Percentiles rank a stretch among this genome's conserved stretches.
Evolutionary conservation across 2,797 vertebrate genomes (phyloP).

Genomic region (Synaphobranchus kaupii): DNA sequence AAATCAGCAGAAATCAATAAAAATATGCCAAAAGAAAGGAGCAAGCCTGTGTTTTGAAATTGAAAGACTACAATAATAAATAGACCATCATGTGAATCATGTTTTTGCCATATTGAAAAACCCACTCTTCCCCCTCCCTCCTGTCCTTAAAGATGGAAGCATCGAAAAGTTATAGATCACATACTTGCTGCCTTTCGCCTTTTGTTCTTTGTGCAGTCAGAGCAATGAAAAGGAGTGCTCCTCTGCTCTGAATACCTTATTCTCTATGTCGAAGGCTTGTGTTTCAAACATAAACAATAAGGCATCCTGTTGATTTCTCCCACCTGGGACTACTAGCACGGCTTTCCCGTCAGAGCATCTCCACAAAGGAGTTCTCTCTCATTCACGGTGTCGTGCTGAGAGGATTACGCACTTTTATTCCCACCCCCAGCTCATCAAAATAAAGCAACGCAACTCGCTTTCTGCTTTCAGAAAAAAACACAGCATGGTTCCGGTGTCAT

Average conservation of each 20-base stretch:
- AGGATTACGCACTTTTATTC: conserved; percentile 26
- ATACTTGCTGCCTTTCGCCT: conserved; percentile 25
- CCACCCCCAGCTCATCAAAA: conserved; percentile 26
- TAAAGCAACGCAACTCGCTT: background rate
- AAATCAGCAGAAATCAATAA: background rate
- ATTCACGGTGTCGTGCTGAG: conserved; percentile 39
- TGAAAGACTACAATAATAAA: background rate
- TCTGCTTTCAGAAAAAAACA: conserved; percentile 12
- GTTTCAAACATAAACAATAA: conserved; percentile 61
- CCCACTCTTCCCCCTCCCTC: conserved; percentile 13
- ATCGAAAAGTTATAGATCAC: conserved; percentile 41
- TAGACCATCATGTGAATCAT: background rate
- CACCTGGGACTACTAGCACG: conserved; percentile 41
- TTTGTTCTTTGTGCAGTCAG: conserved; percentile 19
- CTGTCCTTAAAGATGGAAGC: background rate
- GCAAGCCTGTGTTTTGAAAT: background rate
- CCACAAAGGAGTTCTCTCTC: conserved; percentile 45
- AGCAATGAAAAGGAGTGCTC: conserved; percentile 39
- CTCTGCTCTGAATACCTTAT: conserved; percentile 48
- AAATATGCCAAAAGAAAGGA: background rate
- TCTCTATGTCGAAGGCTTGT: conserved; percentile 34
- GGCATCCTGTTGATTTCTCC: conserved; percentile 47
- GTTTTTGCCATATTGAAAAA: background rate
- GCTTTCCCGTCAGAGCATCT: conserved; percentile 41
- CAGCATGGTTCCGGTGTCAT: background rate